Evolutionary conservation across 2,797 vertebrate genomes (phyloP).

Genomic region (Sebastes kiyomatsui): DNA sequence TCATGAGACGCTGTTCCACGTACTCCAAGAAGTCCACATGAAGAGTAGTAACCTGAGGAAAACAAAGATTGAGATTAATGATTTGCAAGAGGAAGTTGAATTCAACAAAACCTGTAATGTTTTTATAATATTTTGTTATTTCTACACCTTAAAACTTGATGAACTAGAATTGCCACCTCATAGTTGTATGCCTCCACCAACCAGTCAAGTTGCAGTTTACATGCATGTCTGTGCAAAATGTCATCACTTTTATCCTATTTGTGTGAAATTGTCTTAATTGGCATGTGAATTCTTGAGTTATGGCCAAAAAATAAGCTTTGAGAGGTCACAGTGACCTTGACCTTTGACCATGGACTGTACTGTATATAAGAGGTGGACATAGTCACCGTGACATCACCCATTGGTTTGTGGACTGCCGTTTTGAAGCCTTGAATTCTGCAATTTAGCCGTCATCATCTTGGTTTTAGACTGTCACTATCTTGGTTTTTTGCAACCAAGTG

Average conservation of each 20-base stretch:
- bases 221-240: background rate
- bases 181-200: background rate
- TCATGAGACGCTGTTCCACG: background rate
- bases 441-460: too few relatives aligned
- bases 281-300: background rate
- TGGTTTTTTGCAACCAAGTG: too few relatives aligned
- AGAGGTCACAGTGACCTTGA: background rate
- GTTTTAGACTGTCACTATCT: too few relatives aligned
- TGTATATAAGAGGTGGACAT: too few relatives aligned
- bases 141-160: background rate
- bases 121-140: background rate
- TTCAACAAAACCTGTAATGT: background rate
- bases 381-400: too few relatives aligned
- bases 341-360: too few relatives aligned
- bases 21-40: constrained; percentile 8
- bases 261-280: background rate
- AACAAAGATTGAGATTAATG: constrained; percentile 36
- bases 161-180: background rate
- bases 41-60: constrained; percentile 42
- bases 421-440: too few relatives aligned
- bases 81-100: background rate
- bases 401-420: too few relatives aligned
- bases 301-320: background rate
- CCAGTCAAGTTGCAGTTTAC: background rate
- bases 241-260: background rate